These are phyloP conservation scores for Baronia brevicornis DNA, from an alignment of 2,888 invertebrate species.

Conservation along the genomic window DNA sequence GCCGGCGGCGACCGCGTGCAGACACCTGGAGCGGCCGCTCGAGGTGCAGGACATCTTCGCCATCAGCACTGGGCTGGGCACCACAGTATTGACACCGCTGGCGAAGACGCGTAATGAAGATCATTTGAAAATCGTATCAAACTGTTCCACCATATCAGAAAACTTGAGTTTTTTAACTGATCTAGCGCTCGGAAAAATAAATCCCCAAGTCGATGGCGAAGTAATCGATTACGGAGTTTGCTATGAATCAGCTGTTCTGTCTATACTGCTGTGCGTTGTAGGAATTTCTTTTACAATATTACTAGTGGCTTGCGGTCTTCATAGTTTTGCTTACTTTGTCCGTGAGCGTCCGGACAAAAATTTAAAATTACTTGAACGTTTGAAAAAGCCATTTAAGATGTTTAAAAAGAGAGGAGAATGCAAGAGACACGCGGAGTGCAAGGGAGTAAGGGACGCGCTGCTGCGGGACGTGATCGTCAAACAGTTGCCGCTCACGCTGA, in stretches of 20 bases:
- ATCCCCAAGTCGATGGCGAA: constrained; percentile 25
- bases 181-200: constrained; percentile 41
- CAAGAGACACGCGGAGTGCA: constrained; percentile 22
- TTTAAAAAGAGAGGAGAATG: constrained; percentile 15
- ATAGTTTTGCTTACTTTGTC: constrained; percentile 26
- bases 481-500: constrained; percentile 46
- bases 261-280: constrained; percentile 34
- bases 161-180: constrained; percentile 44
- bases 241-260: constrained; percentile 33
- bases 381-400: constrained; percentile 20
- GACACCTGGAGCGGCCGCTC: constrained; percentile 40
- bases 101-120: constrained; percentile 14
- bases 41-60: constrained; percentile 43
- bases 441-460: constrained; percentile 35
- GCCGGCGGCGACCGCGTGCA: constrained; percentile 42
- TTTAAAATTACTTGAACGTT: constrained; percentile 24
- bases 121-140: constrained; percentile 34
- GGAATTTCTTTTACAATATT: constrained; percentile 22
- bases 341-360: constrained; percentile 22
- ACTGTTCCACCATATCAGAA: constrained; percentile 54
- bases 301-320: constrained; percentile 25
- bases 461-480: constrained; percentile 47
- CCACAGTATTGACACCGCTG: constrained; percentile 24
- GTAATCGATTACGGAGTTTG: constrained; percentile 29
- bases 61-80: constrained; percentile 41